Evolutionary conservation across 2,888 invertebrate genomes (phyloP), one percentile per base, ranked within the genome.

Genomic region (Salpingus planirostris): DNA sequence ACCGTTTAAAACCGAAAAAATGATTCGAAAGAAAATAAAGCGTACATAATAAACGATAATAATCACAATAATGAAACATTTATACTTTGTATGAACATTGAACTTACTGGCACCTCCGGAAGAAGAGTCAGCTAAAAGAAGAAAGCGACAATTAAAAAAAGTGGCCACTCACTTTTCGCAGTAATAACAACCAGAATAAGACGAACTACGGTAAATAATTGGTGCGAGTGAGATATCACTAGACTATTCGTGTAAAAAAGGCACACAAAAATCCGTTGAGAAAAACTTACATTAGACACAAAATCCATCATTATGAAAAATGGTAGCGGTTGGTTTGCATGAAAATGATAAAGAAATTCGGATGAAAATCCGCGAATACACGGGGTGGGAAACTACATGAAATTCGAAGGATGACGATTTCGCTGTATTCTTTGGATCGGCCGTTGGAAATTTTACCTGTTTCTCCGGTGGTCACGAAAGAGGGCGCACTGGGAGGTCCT

Each of bases 401-500:
- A n/a, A n/a, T n/a, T n/a, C n/a, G n/a, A n/a, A n/a, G 7, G 7
- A 12, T 10, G 11, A 13, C 10, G 13, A 24, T 24, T 11, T 11
- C n/a, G n/a, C n/a, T n/a, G n/a, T n/a, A 28, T 29, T 10, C 11
- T 11, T 29, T 29, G n/a, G 2, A 11, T 18, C 18, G 14, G n/a
- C n/a, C n/a, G 8, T 24, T n/a, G 12, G 8, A 22, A 60, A 68
- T 13, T 73, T 71, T 78, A 96, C 93, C 90, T 73, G 92, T 88
- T 77, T 95, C 95, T 57, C 91, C 93, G 13, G 97, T 98, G 46
- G 92, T 93, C 55, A 92, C 86, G 57, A 87, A 81, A 24, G 86
- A 86, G 1, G 93, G 84, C 12, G 80, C 70, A 43, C 93, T 93
- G 2, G 91, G 84, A 21, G 83, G 81, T 21, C 97, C 93, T 40